Evolutionary conservation across 2,888 invertebrate species (phyloP), one percentile per base, ranked within the genome.

Genomic region (Sinohyriopsis cumingii): DNA sequence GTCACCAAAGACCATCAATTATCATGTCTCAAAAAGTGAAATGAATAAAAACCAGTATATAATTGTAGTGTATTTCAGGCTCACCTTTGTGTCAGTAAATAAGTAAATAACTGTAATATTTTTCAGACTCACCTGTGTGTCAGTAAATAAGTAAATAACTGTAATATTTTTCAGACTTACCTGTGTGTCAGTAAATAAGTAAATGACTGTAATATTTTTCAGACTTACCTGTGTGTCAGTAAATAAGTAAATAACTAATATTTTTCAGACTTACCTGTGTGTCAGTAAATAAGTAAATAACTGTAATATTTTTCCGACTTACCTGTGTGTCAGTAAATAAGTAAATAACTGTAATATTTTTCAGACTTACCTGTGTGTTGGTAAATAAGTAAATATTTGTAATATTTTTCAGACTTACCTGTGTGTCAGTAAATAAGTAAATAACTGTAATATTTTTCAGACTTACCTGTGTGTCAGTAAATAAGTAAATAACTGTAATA

Each of bases 311-410:
- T 33, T 45, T 45, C 45, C 12, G 45, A 67, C 64, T n/a, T 73
- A 89, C 88, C 87, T 90, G 96, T 1, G 95, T 95, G 87, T 97
- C 97, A 5, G 95, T 95, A 88, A 97, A 94, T 0, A 97, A 92
- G 87, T 7, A 33, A 33, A 33, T 33, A 33, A 33, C 33, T 33
- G 7, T 33, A 33, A 33, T 33, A 33, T 33, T 33, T 33, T 45
- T 45, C 45, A 45, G 45, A 67, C 64, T n/a, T 73, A 89, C 88
- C 87, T 90, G 96, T 1, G 95, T 95, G 87, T 97, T 97, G 5
- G 95, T 95, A 88, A 97, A 94, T 0, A 97, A 92, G 87, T 7
- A 33, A 33, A 33, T 33, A 33, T 7, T 7, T 33, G 7, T 33
- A 33, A 33, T 33, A 33, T 33, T 33, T 33, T 45, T 45, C 45